Base-by-base conservation (phyloP, 2,113 vertebrate species). In the Daboia siamensis region DNA sequence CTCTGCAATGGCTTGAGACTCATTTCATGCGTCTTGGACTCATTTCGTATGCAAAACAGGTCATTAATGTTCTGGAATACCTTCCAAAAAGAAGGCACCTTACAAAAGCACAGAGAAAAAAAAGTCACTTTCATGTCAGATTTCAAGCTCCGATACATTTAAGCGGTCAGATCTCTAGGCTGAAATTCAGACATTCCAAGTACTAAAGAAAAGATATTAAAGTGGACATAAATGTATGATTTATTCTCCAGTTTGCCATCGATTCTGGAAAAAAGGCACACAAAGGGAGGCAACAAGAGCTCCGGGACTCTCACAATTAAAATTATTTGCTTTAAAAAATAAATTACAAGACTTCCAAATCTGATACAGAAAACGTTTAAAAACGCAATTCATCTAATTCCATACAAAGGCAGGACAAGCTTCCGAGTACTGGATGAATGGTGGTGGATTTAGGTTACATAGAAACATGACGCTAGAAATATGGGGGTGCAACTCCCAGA, bases 341-440 rank as follows among this genome's bases (percentile, higher is more conserved):
- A 96, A 95, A 95, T 96, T 95, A 97, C 96, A 96, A 93, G 95
- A 96, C 95, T 95, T 96, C 94, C 95, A 96, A 94, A 94, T 95
- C 95, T 92, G 94, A 95, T 95, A 96, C 96, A 96, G 94, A 95
- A 94, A 94, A 95, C 21, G 5, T 33, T 96, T 96, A n/a, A 26
- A 96, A 96, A 95, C 93, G 96, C 95, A 96, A 96, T 96, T 39
- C 96, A 95, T 93, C 95, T 95, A 94, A 94, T 94, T 96, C 94
- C 93, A 85, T 96, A 96, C 94, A 96, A 96, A 96, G 93, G 96
- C 93, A 96, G 96, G 95, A 95, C 93, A 95, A 96, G 89, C 94
- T 96, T 97, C 96, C 92, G 95, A 96, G 95, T 97, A 96, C 33
- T 39, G n/a, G 69, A 80, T 95, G n/a, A 95, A 95, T 39, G 0